Percentiles rank a stretch among this genome's conserved stretches.
These are phyloP conservation scores for Muscicapa striata DNA, from an alignment of 2,797 vertebrate species.

Conservation along the genomic window DNA sequence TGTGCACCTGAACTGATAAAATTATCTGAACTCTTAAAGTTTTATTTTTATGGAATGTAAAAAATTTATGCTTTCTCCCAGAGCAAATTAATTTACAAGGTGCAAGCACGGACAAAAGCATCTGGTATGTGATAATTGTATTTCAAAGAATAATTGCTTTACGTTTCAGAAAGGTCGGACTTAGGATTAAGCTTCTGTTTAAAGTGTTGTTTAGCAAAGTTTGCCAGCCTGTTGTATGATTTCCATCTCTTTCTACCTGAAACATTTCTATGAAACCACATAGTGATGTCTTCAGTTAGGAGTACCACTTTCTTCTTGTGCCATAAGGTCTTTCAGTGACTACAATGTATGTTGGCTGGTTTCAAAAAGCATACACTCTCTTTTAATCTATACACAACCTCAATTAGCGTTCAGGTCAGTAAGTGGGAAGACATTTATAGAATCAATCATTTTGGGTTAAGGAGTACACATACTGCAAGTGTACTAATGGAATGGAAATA, in stretches of 20 bases:
- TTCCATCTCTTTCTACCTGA: neutral
- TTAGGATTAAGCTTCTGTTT: neutral
- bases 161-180: neutral
- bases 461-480: constrained; percentile 68
- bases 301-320: constrained; percentile 2
- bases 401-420: constrained; percentile 78
- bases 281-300: constrained; percentile 9
- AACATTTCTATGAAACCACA: neutral
- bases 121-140: neutral
- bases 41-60: constrained; percentile 17
- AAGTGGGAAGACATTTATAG: constrained; percentile 76
- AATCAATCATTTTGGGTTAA: constrained; percentile 81
- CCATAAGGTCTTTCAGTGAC: constrained; percentile 37
- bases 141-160: constrained; percentile 14
- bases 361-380: constrained; percentile 64
- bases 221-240: neutral
- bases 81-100: constrained; percentile 19
- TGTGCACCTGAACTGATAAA: neutral
- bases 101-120: neutral
- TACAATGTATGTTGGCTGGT: constrained; percentile 61
- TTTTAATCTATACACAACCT: constrained; percentile 76
- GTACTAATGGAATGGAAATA: constrained; percentile 82
- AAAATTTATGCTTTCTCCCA: constrained; percentile 3
- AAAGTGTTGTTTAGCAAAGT: neutral
- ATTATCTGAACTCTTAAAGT: neutral